A percentile compares a stretch with the other conserved stretches of the same genome.
Conservation (phyloP, 2,888 invertebrate species). For the Thera obeliscata region DNA sequence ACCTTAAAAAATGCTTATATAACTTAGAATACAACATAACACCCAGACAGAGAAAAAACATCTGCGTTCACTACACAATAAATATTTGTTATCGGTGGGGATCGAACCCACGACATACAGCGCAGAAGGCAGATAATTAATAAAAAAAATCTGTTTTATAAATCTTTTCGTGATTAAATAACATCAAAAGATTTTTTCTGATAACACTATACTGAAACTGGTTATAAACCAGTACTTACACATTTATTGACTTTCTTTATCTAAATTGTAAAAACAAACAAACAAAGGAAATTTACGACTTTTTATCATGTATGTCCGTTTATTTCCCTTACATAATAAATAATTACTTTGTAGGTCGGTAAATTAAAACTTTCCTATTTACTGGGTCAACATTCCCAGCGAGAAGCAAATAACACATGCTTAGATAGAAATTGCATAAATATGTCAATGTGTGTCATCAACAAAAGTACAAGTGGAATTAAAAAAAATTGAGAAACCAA, state of each 20-base stretch:
- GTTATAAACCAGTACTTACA: conserved; percentile 7
- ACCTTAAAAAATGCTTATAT: not conserved
- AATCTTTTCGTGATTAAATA: not conserved
- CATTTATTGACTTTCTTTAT: conserved; percentile 1
- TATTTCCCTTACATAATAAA: conserved; percentile 18
- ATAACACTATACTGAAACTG: not conserved
- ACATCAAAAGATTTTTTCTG: no score
- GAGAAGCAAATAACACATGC: conserved; percentile 23
- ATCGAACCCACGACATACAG: no score
- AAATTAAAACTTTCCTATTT: conserved; percentile 39
- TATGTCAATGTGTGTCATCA: no score
- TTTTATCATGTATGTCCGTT: conserved; percentile 36
- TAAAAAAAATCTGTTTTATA: not conserved
- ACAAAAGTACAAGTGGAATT: no score
- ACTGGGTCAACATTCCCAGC: conserved; percentile 33
- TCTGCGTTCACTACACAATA: no score
- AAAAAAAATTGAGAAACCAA: no score
- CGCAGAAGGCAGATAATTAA: not conserved
- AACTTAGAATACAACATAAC: no score
- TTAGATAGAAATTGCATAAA: conserved; percentile 6
- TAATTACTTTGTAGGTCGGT: conserved; percentile 23
- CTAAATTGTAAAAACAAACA: conserved; percentile 9
- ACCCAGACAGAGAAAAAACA: no score
- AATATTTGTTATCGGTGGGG: no score
- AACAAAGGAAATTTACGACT: conserved; percentile 38